Base-by-base conservation (phyloP, 2,797 vertebrate species). In the Zalophus californianus region DNA sequence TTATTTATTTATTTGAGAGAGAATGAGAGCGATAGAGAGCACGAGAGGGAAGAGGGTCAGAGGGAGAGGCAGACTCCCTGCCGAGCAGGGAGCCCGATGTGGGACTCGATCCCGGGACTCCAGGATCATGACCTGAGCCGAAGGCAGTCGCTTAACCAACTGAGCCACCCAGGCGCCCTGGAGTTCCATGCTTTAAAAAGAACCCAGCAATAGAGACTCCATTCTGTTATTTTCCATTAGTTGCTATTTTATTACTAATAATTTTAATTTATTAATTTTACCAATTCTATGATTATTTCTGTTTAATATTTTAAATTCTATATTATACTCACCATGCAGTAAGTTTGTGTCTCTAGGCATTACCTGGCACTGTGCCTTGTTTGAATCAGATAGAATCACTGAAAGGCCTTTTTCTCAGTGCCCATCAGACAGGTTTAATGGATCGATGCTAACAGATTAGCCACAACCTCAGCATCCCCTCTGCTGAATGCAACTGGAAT, bases 191-290 rank as follows among this genome's bases (percentile, higher is more conserved):
- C 58, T 97, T 85, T 72, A 25, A 35, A 83, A 73, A 84, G 73
- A 86, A 84, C 27, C 38, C 27, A 73, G 62, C 54, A 66, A 50
- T 93, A 62, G 88, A 68, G 50, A 70, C 70, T 54, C 3, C 7
- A 10, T 85, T 79, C n/a, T 79, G 1, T 86, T 68, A 44, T 32
- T 7, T 58, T 78, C 21, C 52, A 4, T 56, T 79, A 38, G n/a
- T 44, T 83, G 29, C 41, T 88, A 27, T 86, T 95, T 92, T 90
- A n/a, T 86, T 91, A 41, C 62, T 91, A 93, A 44, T 54, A 60
- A 32, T 4, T 38, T 25, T 90, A 58, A 84, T 96, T 95, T 89
- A 60, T 84, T 62, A 80, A 32, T 91, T 56, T 68, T 60, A 27
- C 50, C 41, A 10, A 23, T 77, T 48, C 56, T 35, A 83, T 68